Conservation (phyloP, 2,113 vertebrate species). For the Perognathus longimembris region DNA sequence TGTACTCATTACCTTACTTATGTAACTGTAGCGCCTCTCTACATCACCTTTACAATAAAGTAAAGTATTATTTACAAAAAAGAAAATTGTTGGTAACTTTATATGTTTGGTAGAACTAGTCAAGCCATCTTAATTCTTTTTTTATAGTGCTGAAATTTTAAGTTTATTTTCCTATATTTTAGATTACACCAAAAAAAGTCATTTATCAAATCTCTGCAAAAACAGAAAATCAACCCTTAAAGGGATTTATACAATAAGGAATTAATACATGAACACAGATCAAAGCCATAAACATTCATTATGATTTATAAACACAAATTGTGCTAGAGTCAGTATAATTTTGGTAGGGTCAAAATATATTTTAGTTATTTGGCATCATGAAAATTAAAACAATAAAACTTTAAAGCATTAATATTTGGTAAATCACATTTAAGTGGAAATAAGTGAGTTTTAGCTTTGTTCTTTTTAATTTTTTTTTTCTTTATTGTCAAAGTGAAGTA, state of each 20-base stretch:
- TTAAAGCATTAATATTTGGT: slow-evolving; percentile 1
- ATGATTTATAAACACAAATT: not conserved
- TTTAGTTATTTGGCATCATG: slow-evolving; percentile 23
- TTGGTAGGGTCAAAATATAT: slow-evolving; percentile 42
- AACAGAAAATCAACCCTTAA: slow-evolving; percentile 29
- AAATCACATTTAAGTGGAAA: slow-evolving; percentile 30
- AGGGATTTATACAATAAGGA: not conserved
- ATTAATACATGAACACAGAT: not conserved
- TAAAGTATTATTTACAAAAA: too few species aligned
- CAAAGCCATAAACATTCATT: not conserved
- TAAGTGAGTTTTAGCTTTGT: not conserved
- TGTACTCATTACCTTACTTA: too few species aligned
- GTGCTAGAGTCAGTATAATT: slow-evolving; percentile 17
- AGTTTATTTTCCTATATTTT: not conserved
- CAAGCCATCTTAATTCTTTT: too few species aligned
- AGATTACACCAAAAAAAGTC: not conserved
- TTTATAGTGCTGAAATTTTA: slow-evolving; percentile 33
- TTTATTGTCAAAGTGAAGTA: too few species aligned
- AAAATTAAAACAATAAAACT: not conserved
- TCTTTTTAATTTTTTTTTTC: too few species aligned
- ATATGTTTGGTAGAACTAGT: not conserved
- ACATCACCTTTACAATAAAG: too few species aligned
- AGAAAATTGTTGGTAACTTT: too few species aligned
- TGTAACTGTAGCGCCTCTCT: too few species aligned
- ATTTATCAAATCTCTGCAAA: slow-evolving; percentile 28